Conservation (phyloP, 2,797 vertebrate species). For the Allobates femoralis region DNA sequence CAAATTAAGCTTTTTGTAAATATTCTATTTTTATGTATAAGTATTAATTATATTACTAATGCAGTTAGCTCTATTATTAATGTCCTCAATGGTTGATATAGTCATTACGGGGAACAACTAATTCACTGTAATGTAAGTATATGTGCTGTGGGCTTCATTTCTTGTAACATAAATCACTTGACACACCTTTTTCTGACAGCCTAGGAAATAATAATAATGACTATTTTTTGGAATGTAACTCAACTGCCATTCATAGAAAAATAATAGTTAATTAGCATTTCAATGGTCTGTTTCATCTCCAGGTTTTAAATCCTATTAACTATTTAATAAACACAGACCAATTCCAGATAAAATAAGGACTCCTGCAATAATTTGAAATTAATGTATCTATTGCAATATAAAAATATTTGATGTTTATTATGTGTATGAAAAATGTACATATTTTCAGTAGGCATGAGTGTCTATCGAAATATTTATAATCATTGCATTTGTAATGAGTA, state of each 20-base stretch:
- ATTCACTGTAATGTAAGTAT: background rate
- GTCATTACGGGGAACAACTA: background rate
- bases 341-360: background rate
- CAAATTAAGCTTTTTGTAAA: too few species aligned
- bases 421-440: too few species aligned
- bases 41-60: too few species aligned
- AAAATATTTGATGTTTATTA: background rate
- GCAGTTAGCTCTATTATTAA: background rate
- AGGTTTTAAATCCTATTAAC: constrained; percentile 25
- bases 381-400: background rate
- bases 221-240: constrained; percentile 7
- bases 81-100: background rate
- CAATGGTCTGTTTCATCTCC: constrained; percentile 11
- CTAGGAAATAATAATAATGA: background rate
- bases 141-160: constrained; percentile 6
- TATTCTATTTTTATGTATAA: too few species aligned
- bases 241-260: background rate
- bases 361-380: background rate
- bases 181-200: constrained; percentile 1
- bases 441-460: too few species aligned
- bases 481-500: too few species aligned
- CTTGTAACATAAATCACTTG: background rate
- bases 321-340: constrained; percentile 2
- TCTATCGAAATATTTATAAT: too few species aligned
- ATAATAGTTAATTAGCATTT: constrained; percentile 21